Conservation (phyloP, 2,888 invertebrate species). For the Hoplodrina ambigua region DNA sequence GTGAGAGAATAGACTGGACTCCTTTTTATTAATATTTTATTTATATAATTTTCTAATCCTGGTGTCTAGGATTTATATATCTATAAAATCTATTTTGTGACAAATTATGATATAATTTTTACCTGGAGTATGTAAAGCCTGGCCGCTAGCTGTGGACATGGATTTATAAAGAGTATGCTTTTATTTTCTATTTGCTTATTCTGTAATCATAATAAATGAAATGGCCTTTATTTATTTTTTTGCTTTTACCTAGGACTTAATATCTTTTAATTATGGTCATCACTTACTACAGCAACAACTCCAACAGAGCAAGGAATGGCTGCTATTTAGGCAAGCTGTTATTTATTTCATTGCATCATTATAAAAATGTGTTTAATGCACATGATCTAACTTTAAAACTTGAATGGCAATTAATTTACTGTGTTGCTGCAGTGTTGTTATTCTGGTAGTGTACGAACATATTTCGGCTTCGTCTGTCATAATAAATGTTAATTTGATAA, state of each 20-base stretch:
- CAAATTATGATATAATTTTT: slow-evolving; percentile 59
- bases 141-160: slow-evolving; percentile 46
- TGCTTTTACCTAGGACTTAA: not conserved
- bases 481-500: too few relatives aligned
- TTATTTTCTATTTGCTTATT: slow-evolving; percentile 76
- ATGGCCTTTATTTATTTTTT: slow-evolving; percentile 60
- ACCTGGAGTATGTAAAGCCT: slow-evolving; percentile 50
- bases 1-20: slow-evolving; percentile 69
- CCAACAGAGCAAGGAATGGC: too few relatives aligned
- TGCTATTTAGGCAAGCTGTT: too few relatives aligned
- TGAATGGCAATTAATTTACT: too few relatives aligned
- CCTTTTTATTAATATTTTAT: slow-evolving; percentile 59
- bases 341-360: too few relatives aligned
- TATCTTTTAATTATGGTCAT: not conserved
- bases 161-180: slow-evolving; percentile 67
- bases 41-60: slow-evolving; percentile 50
- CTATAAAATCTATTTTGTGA: slow-evolving; percentile 53
- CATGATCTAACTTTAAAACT: too few relatives aligned
- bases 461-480: too few relatives aligned
- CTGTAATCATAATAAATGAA: slow-evolving; percentile 75
- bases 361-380: too few relatives aligned
- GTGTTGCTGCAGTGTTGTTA: too few relatives aligned
- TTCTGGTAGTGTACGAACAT: too few relatives aligned
- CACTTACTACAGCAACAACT: too few relatives aligned
- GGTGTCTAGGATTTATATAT: slow-evolving; percentile 42